These are phyloP conservation scores for Caenorhabditis inopinata DNA, from an alignment of 1,140 invertebrate species.

Conservation along the genomic window DNA sequence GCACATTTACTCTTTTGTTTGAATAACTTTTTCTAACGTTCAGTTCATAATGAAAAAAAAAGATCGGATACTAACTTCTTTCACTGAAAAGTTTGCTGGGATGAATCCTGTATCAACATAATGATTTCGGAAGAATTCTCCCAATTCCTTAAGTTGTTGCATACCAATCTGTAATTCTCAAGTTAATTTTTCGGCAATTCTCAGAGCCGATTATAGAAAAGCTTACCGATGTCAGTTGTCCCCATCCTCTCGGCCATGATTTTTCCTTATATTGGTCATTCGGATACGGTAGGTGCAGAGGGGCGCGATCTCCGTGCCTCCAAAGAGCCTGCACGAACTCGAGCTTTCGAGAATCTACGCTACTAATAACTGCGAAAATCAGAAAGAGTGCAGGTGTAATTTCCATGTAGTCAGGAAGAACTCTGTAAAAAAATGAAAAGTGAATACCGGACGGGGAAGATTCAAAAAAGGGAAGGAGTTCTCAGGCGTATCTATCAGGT, in stretches of 20 bases:
- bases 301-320: neutral
- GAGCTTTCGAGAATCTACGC: slow-evolving; percentile 8
- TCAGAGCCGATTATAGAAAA: too few species aligned
- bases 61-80: slow-evolving; percentile 12
- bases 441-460: neutral
- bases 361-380: neutral
- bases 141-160: slow-evolving; percentile 50
- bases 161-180: slow-evolving; percentile 48
- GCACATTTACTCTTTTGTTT: too few species aligned
- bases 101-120: slow-evolving; percentile 33
- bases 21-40: too few species aligned
- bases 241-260: slow-evolving; percentile 31
- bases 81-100: neutral
- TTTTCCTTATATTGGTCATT: slow-evolving; percentile 24
- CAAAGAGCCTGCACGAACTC: slow-evolving; percentile 37
- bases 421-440: neutral
- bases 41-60: too few species aligned
- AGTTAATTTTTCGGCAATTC: too few species aligned
- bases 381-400: neutral
- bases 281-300: slow-evolving; percentile 26
- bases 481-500: neutral
- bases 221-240: slow-evolving; percentile 25
- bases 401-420: neutral
- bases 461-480: neutral
- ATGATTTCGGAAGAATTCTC: slow-evolving; percentile 49